Evolutionary conservation across 92 coral and sea anemone species (phyloP).

Genomic region (Umimayanthus kanabou): DNA sequence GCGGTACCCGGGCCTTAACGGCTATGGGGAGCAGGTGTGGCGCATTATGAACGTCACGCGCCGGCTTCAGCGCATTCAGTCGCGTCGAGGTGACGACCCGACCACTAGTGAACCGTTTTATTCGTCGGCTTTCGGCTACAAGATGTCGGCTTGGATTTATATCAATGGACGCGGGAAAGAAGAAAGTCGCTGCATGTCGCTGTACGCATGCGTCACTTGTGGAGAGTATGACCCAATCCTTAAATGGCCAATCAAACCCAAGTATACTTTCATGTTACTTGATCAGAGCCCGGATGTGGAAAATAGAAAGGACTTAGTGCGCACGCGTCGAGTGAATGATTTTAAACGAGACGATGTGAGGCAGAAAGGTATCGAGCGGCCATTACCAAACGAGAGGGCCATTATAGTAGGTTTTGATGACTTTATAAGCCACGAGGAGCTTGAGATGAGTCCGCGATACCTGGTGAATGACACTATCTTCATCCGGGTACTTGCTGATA

Average conservation of each 20-base stretch:
- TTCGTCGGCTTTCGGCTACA: conserved; percentile 94
- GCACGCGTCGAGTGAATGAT: conserved; percentile 92
- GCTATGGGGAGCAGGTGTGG: conserved; percentile 96
- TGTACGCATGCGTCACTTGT: conserved; percentile 89
- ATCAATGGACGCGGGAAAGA: conserved; percentile 95
- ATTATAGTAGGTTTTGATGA: conserved; percentile 99
- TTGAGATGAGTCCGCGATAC: conserved; percentile 70
- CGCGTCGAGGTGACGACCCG: conserved; percentile 94
- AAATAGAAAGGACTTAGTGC: conserved; percentile 81
- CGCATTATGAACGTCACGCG: conserved; percentile 73
- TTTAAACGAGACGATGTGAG: conserved; percentile 91
- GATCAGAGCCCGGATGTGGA: conserved; percentile 84
- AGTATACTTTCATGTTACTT: conserved; percentile 81
- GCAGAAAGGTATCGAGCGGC: conserved; percentile 91
- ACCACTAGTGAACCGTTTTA: conserved; percentile 93
- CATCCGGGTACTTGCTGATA: conserved; percentile 82
- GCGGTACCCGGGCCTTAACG: conserved; percentile 70
- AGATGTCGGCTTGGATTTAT: conserved; percentile 88
- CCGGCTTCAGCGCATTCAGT: conserved; percentile 77
- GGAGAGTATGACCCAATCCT: conserved; percentile 96
- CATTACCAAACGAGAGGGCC: conserved; percentile 91
- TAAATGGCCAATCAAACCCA: conserved; percentile 97
- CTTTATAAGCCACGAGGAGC: conserved; percentile 81
- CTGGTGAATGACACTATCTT: conserved; percentile 76
- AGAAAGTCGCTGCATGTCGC: conserved; percentile 75